A percentile compares a stretch with the other conserved stretches of the same genome.
These are phyloP conservation scores for Lycodopsis pacificus DNA, from an alignment of 2,797 vertebrate species.

Conservation along the genomic window DNA sequence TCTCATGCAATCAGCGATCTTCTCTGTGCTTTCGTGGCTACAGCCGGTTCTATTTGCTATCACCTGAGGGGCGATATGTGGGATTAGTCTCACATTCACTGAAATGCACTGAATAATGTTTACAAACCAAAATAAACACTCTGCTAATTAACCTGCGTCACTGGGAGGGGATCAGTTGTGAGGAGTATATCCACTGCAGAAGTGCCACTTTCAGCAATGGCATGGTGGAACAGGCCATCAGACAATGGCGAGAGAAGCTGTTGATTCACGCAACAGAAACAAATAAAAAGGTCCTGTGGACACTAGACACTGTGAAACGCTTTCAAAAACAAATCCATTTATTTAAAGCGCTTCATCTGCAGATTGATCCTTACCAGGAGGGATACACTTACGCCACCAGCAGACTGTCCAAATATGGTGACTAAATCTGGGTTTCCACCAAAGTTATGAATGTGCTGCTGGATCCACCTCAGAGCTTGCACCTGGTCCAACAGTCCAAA, in stretches of 20 bases:
- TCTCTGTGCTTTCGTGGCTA: slow-evolving; percentile 74
- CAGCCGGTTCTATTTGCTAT: slow-evolving; percentile 77
- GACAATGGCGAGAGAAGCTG: slow-evolving; percentile 83
- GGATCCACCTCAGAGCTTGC: slow-evolving; percentile 82
- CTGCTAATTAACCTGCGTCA: slow-evolving; percentile 58
- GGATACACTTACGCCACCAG: slow-evolving; percentile 83
- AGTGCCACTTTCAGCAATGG: slow-evolving; percentile 85
- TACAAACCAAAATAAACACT: not conserved
- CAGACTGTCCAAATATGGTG: slow-evolving; percentile 86
- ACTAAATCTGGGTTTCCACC: slow-evolving; percentile 82
- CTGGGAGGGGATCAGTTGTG: slow-evolving; percentile 35
- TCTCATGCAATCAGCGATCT: slow-evolving; percentile 76
- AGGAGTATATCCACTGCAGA: slow-evolving; percentile 47
- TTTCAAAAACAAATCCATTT: not conserved
- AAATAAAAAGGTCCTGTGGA: not conserved
- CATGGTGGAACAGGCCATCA: slow-evolving; percentile 78
- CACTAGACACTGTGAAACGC: not conserved
- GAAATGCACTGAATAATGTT: not conserved
- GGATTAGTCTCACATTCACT: not conserved
- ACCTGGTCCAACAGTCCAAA: slow-evolving; percentile 83
- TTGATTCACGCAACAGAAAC: slow-evolving; percentile 17
- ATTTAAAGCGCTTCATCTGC: not conserved
- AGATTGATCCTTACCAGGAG: slow-evolving; percentile 66
- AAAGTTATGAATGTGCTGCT: slow-evolving; percentile 84
- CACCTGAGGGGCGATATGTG: slow-evolving; percentile 51